Conservation (phyloP, 2,113 vertebrate species). For the Baryphthengus martii region DNA sequence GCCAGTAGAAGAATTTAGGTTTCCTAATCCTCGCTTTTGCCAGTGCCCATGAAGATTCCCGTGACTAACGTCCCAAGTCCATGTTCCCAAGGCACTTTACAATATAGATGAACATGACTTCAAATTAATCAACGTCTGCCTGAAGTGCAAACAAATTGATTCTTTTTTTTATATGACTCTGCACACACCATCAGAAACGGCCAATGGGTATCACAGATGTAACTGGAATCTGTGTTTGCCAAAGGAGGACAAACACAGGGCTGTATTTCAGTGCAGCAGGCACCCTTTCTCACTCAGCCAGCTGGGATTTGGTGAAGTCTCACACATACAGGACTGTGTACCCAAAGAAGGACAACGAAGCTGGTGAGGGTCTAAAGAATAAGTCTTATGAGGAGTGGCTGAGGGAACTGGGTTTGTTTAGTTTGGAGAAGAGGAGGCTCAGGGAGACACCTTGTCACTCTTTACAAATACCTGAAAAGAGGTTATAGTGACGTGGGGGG, state of each 20-base stretch:
- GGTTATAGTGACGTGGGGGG: too few relatives aligned
- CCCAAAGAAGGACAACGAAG: too few relatives aligned
- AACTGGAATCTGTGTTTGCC: neutral
- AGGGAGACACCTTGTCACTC: too few relatives aligned
- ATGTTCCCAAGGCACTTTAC: neutral
- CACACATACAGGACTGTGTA: too few relatives aligned
- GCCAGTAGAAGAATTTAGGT: neutral
- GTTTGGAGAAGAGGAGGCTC: too few relatives aligned
- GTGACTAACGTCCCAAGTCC: neutral
- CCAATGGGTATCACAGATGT: neutral
- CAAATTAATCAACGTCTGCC: neutral
- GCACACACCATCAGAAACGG: fast-evolving
- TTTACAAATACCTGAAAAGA: too few relatives aligned
- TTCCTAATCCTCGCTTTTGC: neutral
- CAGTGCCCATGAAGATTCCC: neutral
- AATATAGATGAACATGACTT: neutral
- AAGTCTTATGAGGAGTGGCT: too few relatives aligned
- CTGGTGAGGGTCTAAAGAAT: too few relatives aligned
- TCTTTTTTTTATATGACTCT: neutral
- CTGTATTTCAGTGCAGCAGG: too few relatives aligned
- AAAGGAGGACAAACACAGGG: neutral
- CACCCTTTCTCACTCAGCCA: too few relatives aligned
- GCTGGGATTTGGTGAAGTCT: too few relatives aligned
- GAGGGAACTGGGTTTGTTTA: too few relatives aligned
- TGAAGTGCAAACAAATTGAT: neutral